phyloP scores from a whole-genome alignment of 2,797 vertebrate species.

The Cyclura pinguis region DNA sequence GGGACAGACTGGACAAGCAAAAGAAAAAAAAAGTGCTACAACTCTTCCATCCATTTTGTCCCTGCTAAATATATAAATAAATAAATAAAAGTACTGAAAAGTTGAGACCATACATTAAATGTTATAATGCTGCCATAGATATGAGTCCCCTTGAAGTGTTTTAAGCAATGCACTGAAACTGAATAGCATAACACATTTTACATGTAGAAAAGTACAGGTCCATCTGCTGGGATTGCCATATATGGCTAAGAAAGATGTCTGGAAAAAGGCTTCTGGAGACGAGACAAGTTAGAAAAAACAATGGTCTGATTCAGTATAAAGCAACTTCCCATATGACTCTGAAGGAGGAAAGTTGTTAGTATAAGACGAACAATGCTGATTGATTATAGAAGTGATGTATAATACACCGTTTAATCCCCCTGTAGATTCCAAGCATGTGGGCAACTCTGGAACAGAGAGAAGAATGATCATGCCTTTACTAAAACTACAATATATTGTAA shows the following conservation, averaged over 20 bases:
- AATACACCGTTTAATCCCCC: not conserved
- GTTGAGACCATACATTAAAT: not conserved
- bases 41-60: not conserved
- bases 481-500: not conserved
- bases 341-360: not conserved
- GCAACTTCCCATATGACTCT: not conserved
- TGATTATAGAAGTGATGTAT: not conserved
- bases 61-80: not conserved
- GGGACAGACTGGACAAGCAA: not conserved
- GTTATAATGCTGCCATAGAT: not conserved
- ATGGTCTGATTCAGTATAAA: not conserved
- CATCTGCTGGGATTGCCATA: not conserved
- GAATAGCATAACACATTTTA: not conserved
- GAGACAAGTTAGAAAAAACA: not conserved
- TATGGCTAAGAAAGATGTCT: not conserved
- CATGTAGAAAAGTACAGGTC: not conserved
- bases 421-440: not conserved
- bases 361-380: not conserved
- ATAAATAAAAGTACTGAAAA: not conserved
- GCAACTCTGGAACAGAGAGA: not conserved
- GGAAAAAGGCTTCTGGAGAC: not conserved
- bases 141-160: not conserved
- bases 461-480: not conserved
- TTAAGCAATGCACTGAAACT: not conserved
- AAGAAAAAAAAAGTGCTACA: not conserved